phyloP scores from a whole-genome alignment of 1,140 invertebrate species.

The Oryctes rhinoceros region DNA sequence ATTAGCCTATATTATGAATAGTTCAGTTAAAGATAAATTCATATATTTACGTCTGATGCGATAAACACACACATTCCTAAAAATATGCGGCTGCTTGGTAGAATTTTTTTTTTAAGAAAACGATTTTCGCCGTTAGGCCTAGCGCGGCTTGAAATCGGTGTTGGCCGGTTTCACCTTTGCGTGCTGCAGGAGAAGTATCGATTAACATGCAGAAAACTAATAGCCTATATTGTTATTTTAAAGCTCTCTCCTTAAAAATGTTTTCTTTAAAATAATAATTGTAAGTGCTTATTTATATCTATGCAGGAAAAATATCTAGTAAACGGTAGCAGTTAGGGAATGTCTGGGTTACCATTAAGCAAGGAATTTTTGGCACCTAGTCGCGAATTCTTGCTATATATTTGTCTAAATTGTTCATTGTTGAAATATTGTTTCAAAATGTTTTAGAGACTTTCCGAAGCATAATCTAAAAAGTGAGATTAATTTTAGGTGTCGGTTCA shows the following conservation, averaged over 20 bases:
- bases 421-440: slow-evolving; percentile 5
- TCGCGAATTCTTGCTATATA: neutral
- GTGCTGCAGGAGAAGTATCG: too few relatives aligned
- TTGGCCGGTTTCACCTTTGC: too few relatives aligned
- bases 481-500: neutral
- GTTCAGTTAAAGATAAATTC: neutral
- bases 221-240: too few relatives aligned
- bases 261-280: too few relatives aligned
- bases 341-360: too few relatives aligned
- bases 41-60: neutral
- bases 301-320: too few relatives aligned
- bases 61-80: neutral
- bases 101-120: too few relatives aligned
- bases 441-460: neutral
- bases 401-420: slow-evolving; percentile 1
- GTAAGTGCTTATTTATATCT: too few relatives aligned
- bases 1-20: slow-evolving; percentile 3
- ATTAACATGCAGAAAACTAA: slow-evolving; percentile 2
- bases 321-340: too few relatives aligned
- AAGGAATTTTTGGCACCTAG: neutral
- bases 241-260: too few relatives aligned
- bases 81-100: neutral
- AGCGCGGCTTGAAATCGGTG: too few relatives aligned
- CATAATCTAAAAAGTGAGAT: neutral
- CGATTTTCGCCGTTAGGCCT: too few relatives aligned